These are phyloP conservation scores for Rhinichthys klamathensis DNA, from an alignment of 2,113 vertebrate genomes.

Conservation along the genomic window DNA sequence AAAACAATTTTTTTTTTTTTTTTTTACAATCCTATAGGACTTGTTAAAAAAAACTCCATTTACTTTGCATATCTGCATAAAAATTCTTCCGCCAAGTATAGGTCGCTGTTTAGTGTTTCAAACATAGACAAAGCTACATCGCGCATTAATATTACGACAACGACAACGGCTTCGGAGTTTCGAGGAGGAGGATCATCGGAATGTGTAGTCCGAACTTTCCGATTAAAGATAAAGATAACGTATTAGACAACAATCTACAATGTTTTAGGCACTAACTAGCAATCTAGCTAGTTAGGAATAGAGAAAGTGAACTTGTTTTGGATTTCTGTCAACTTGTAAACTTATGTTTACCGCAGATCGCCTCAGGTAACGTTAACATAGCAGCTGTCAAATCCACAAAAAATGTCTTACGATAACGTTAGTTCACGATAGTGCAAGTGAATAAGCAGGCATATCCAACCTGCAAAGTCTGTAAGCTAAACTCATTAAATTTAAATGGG, in stretches of 20 bases:
- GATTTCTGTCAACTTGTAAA: neutral
- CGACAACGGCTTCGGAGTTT: neutral
- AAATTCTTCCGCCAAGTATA: constrained; percentile 27
- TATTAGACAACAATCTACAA: neutral
- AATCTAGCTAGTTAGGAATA: neutral
- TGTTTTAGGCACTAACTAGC: no score
- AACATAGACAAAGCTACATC: neutral
- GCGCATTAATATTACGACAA: neutral
- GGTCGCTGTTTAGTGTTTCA: neutral
- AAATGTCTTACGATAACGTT: neutral
- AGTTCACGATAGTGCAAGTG: neutral
- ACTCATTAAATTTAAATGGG: neutral
- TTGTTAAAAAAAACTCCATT: neutral
- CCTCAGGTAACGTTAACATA: neutral
- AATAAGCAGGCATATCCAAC: neutral
- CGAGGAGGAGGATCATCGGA: neutral
- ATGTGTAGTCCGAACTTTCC: neutral
- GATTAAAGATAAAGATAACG: neutral
- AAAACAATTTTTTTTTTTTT: no score
- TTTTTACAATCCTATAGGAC: no score
- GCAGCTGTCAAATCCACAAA: neutral
- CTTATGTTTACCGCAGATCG: neutral
- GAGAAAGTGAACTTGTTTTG: neutral
- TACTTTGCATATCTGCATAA: no score
- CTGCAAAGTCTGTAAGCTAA: neutral